Evolutionary conservation across 2,113 vertebrate species (phyloP), one percentile per base, ranked within the genome.

Genomic region (Callopanchax toddi): DNA sequence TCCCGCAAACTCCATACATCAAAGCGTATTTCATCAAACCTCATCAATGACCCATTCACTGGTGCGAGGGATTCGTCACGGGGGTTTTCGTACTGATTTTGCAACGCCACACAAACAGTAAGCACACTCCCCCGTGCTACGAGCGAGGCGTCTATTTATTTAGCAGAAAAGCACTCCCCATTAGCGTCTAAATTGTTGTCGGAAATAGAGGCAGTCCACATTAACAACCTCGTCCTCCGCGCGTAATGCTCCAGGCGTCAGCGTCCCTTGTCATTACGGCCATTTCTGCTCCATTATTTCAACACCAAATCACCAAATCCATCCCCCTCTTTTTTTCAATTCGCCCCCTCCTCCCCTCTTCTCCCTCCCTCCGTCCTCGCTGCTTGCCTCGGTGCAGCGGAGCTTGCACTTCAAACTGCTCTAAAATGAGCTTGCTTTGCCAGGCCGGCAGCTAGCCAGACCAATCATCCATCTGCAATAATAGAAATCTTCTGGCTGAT

Each of bases 401-500:
- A 60, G 63, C 80, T 68, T 56, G 51, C 82, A 85, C 86, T 89
- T 85, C 79, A 87, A 81, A 81, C 79, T 40, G 76, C 74, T 87
- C 74, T 25, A 43, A 89, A 89, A 85, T 81, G 79, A 89, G 87
- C 78, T 80, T 59, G 84, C 74, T 83, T 81, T 81, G 82, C 83
- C 84, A 78, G 85, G 76, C 83, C 82, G 87, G 83, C 89, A 81
- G 79, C 72, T 11, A 42, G 85, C 86, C 89, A 90, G 85, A 79
- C 86, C 87, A 86, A 88, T 89, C 89, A 87, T 89, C 83, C 82
- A 66, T 86, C 85, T 80, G 86, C 81, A 89, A 89, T 89, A 89
- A 88, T 82, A 89, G 85, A 86, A 91, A 85, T 83, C 76, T 84
- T 87, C 72, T 86, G 83, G 83, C 73, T 88, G 86, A 89, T 88